These are phyloP conservation scores for Oceanites oceanicus DNA, from an alignment of 2,113 vertebrate species.

Conservation along the genomic window DNA sequence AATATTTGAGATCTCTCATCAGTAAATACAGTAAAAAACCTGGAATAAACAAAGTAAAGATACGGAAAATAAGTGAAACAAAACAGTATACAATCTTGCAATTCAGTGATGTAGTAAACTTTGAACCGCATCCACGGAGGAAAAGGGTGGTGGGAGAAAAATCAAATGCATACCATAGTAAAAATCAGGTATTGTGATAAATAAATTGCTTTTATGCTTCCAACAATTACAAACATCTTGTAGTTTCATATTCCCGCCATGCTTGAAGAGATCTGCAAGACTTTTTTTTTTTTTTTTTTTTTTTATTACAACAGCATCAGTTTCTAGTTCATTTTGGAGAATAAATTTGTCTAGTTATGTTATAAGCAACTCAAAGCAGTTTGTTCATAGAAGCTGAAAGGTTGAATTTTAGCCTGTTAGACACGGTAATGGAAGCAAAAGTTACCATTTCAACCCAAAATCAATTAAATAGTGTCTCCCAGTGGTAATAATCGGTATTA, in stretches of 20 bases:
- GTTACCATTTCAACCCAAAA: not conserved
- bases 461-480: conserved; percentile 48
- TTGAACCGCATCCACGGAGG: not conserved
- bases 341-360: not conserved
- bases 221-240: not conserved
- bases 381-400: not conserved
- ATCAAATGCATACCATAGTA: not conserved
- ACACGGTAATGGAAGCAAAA: not conserved
- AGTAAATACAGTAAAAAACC: not conserved
- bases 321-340: not conserved
- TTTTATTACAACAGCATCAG: not conserved
- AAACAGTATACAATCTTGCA: not conserved
- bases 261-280: not conserved
- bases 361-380: not conserved
- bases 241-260: not conserved
- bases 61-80: not conserved
- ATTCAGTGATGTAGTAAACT: not conserved
- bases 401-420: not conserved
- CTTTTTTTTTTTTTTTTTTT: not conserved
- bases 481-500: not conserved
- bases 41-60: not conserved
- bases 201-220: conserved; percentile 5
- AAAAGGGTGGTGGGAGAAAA: not conserved
- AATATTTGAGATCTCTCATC: not conserved
- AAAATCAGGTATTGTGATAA: not conserved